These are phyloP conservation scores for Bufo bufo DNA, from an alignment of 2,113 vertebrate species.

Conservation along the genomic window DNA sequence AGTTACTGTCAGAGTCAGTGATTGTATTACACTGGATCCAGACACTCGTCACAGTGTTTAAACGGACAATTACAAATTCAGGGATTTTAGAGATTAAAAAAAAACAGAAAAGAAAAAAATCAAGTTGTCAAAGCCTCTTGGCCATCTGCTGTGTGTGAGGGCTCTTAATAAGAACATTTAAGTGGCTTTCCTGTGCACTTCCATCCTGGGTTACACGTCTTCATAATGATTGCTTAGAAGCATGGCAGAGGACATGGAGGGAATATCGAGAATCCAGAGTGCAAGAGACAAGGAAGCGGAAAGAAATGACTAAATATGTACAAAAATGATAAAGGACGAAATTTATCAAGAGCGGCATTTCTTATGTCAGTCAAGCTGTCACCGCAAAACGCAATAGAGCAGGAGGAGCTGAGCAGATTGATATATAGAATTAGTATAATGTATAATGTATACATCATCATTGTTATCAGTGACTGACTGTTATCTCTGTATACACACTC, in stretches of 20 bases:
- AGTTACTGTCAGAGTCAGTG: not conserved
- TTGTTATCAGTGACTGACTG: too few species aligned
- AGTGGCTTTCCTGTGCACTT: constrained; percentile 32
- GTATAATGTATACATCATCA: too few species aligned
- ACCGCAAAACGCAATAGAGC: too few species aligned
- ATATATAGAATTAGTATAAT: too few species aligned
- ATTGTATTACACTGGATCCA: not conserved
- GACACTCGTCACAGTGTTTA: not conserved
- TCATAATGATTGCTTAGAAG: constrained; percentile 21
- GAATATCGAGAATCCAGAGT: not conserved
- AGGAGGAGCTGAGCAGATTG: too few species aligned
- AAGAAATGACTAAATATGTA: not conserved
- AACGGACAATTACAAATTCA: constrained; percentile 19
- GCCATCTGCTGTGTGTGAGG: constrained; percentile 50
- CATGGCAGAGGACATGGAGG: constrained; percentile 9
- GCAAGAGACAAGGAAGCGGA: not conserved
- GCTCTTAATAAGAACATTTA: constrained; percentile 28
- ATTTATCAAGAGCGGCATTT: too few species aligned
- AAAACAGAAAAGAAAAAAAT: constrained; percentile 23
- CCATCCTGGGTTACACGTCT: not conserved
- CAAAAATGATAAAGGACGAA: not conserved
- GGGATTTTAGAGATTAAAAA: constrained; percentile 46
- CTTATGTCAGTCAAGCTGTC: too few species aligned
- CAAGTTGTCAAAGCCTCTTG: constrained; percentile 37
- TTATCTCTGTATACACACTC: too few species aligned